Percentiles rank a stretch among this genome's conserved stretches.
Evolutionary conservation across 2,888 invertebrate species (phyloP).

Genomic region (Molorchus minor): DNA sequence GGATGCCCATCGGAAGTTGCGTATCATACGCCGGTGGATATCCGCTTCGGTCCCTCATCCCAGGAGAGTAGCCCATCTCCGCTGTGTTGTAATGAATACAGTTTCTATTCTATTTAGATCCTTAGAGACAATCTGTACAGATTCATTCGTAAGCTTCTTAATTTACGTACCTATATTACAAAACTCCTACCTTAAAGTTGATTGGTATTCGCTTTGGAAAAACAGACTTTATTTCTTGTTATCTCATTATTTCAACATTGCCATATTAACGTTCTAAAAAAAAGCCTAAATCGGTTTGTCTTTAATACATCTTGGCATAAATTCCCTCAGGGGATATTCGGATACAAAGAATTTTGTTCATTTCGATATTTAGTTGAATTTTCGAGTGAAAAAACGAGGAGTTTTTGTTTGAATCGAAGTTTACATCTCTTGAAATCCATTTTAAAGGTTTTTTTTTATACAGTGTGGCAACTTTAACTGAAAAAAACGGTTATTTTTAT

Average conservation of each 20-base stretch:
- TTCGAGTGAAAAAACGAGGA: too few species aligned
- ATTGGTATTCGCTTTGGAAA: slow-evolving; percentile 35
- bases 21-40: slow-evolving; percentile 29
- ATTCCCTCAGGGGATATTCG: not conserved
- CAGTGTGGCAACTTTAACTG: too few species aligned
- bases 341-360: not conserved
- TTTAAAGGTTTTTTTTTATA: too few species aligned
- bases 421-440: too few species aligned
- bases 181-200: slow-evolving; percentile 43
- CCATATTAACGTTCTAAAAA: slow-evolving; percentile 19
- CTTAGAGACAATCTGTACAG: slow-evolving; percentile 41
- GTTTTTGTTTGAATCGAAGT: too few species aligned
- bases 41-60: slow-evolving; percentile 22
- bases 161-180: slow-evolving; percentile 41
- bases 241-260: slow-evolving; percentile 32
- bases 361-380: too few species aligned
- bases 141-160: slow-evolving; percentile 40
- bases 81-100: slow-evolving; percentile 51
- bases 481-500: too few species aligned
- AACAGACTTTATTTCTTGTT: slow-evolving; percentile 31
- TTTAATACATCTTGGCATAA: slow-evolving; percentile 13
- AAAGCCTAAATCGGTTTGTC: slow-evolving; percentile 12
- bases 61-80: slow-evolving; percentile 16
- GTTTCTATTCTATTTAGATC: slow-evolving; percentile 54
- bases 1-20: slow-evolving; percentile 37